Base-by-base conservation (phyloP, 2,113 vertebrate species). In the Rattus rattus region DNA sequence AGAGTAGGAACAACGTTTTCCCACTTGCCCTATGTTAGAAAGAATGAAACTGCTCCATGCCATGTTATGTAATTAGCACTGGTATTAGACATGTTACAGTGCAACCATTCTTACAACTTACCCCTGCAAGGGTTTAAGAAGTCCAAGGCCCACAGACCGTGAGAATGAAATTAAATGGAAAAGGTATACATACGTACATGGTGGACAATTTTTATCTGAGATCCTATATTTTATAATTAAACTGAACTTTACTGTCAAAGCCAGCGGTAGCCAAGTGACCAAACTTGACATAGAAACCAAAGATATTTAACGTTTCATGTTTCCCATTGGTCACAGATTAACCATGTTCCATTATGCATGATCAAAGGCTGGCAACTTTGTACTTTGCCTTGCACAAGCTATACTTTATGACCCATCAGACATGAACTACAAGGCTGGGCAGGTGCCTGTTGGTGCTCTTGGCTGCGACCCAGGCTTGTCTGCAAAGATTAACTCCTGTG, bases 291-390 rank as follows among this genome's bases (percentile, higher is more conserved):
- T 96, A 88, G 97, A 98, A 97, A 94, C n/a, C 97, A 98, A 97
- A 98, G 97, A 88, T 65, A 87, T 94, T 98, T 97, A 97, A 94
- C 77, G 49, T 96, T 98, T 98, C 91, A 12, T 97, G 91, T 90
- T 94, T 98, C 96, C 86, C 97, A 19, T 93, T 98, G 93, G 96
- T 97, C 96, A 97, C 90, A 98, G 94, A 98, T 98, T 97, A 98
- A 98, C 97, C 79, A 1, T 92, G 94, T 96, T 97, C 80, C 72
- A 43, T 97, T 97, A 96, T 95, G 5, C 73, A 69, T 49, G 69
- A 96, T 69, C 94, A 98, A 98, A 98, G 96, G 16, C 79, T 56
- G 89, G 84, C 96, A 79, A 56, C 59, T 96, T 96, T 97, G 75
- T 54, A 76, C 24, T 75, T 33, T 75, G n/a, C 88, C 52, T 61